Base-by-base conservation (phyloP, 2,113 vertebrate genomes). In the Hippocampus barbouri region DNA sequence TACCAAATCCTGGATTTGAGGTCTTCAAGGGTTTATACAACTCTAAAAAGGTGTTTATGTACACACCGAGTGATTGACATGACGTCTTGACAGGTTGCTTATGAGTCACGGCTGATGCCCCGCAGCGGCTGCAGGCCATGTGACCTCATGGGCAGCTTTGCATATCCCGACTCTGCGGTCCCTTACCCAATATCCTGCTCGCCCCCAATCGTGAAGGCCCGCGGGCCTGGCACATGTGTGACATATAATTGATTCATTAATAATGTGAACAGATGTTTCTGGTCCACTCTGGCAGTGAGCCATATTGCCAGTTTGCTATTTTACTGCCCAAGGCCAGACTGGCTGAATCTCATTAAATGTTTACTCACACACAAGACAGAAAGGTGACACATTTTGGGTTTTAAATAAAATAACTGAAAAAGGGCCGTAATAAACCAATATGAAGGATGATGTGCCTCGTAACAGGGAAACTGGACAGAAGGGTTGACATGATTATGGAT, bases 171-270 rank as follows among this genome's bases (percentile, higher is more conserved):
- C 80, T 78, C 68, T 25, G 69, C 30, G 3, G 61, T 69, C n/a
- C 38, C 34, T 10, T 60, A 11, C 21, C 60, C 14, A 53, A 2
- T 30, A 63, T 27, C 70, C 71, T 68, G 14, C 25, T 25, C 61
- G 45, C 59, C 59, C 54, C 45, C 6, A 45, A 66, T 83, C 9
- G 27, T 68, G 21, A 10, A 34, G 27, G 20, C 51, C 85, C 74
- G 64, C 73, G 85, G 86, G 85, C 83, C 80, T 87, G 82, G 81
- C 90, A 86, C 89, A 87, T 83, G 81, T 89, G 91, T 84, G 87
- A 85, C 88, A 86, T 85, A 82, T 89, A 91, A 91, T 86, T 91
- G 89, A 91, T 91, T 91, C 87, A 89, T 92, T 90, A 91, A 90
- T 91, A 91, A 91, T 89, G 84, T 75, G 89, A 90, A 77, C 90